Conservation (phyloP, 2,113 vertebrate genomes). For the Nesoenas mayeri region DNA sequence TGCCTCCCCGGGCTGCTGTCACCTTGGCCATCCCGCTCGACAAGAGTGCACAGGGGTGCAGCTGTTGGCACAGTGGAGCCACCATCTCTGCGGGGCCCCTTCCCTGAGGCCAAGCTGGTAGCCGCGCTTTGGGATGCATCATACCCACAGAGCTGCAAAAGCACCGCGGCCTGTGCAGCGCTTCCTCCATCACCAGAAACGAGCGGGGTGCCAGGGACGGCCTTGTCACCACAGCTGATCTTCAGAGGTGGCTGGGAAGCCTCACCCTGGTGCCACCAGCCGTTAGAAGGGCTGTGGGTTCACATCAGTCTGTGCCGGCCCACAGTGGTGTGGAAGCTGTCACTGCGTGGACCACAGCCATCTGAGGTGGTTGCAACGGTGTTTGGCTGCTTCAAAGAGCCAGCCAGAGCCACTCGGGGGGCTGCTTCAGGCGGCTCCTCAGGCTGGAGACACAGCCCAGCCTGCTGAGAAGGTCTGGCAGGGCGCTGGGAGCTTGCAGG, state of each 20-base stretch:
- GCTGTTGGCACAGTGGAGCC: fast-evolving
- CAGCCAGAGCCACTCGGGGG: fast-evolving
- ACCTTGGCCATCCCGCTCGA: neutral
- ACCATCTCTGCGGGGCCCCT: fast-evolving
- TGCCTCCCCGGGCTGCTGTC: neutral
- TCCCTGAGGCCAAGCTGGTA: fast-evolving
- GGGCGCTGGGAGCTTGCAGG: neutral
- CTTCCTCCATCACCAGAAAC: neutral
- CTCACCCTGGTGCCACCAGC: fast-evolving
- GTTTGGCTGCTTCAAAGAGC: neutral
- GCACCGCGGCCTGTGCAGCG: fast-evolving
- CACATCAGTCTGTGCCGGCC: neutral
- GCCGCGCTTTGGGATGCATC: fast-evolving
- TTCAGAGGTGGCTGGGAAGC: fast-evolving
- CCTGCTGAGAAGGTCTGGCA: neutral
- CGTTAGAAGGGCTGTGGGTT: neutral
- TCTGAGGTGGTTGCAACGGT: fast-evolving
- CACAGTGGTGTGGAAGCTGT: fast-evolving
- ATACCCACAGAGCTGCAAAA: neutral
- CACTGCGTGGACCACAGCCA: fast-evolving
- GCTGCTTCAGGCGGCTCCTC: fast-evolving
- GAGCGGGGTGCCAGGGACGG: fast-evolving
- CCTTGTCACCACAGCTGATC: fast-evolving
- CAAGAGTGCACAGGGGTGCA: fast-evolving
- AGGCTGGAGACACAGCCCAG: neutral